These are phyloP conservation scores for Eulemur mongoz DNA, from an alignment of 2,797 vertebrate genomes.

Conservation along the genomic window DNA sequence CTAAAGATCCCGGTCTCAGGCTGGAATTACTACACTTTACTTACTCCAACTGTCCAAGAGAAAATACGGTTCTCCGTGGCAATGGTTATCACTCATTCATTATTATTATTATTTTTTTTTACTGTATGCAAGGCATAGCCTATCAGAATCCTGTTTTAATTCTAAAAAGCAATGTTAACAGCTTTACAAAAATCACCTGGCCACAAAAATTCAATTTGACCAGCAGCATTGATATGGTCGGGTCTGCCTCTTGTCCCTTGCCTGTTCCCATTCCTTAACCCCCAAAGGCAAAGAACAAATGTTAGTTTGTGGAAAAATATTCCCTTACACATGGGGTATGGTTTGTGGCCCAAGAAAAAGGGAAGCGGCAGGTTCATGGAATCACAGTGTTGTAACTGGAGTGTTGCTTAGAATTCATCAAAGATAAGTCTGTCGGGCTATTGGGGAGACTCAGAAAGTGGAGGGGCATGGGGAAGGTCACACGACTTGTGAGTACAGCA, in stretches of 20 bases:
- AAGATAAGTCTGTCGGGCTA: background rate
- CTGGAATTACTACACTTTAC: background rate
- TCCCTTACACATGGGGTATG: background rate
- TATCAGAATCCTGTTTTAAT: slow-evolving; percentile 35
- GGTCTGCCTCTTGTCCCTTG: background rate
- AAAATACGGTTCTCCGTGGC: background rate
- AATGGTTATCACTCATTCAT: background rate
- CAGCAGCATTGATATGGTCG: background rate
- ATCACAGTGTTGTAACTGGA: background rate
- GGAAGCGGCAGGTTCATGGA: background rate
- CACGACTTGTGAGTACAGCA: background rate
- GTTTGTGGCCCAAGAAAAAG: background rate
- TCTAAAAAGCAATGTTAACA: background rate
- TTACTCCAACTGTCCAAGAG: background rate
- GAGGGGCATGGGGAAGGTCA: background rate
- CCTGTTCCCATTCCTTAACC: background rate
- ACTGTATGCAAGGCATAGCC: background rate
- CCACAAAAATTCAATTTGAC: background rate
- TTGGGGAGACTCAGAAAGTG: background rate
- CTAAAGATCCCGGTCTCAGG: background rate
- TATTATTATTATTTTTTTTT: background rate
- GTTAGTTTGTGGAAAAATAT: background rate
- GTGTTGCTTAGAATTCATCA: background rate
- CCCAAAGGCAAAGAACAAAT: background rate
- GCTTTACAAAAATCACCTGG: background rate